Conservation (phyloP, 2,797 vertebrate genomes). For the Gallinago nigripennis region DNA sequence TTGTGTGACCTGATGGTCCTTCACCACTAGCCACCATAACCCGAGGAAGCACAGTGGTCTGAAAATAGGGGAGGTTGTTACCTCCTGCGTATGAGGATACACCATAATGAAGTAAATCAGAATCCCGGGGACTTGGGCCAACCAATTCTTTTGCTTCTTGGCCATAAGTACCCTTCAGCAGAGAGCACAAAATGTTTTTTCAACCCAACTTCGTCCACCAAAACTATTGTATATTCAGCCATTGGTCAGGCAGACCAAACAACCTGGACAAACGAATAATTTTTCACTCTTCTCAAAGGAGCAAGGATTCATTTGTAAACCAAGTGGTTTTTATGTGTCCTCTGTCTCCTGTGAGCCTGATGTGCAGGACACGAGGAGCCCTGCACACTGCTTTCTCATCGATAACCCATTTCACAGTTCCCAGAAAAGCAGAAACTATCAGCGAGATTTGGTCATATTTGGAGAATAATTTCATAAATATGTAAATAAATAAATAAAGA, state of each 20-base stretch:
- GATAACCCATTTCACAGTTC: fast-evolving
- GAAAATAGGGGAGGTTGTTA: neutral
- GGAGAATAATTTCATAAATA: neutral
- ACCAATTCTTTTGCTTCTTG: neutral
- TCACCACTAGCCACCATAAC: neutral
- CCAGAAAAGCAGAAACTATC: neutral
- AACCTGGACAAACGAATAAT: neutral
- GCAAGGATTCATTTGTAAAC: neutral
- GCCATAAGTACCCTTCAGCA: neutral
- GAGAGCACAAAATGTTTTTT: neutral
- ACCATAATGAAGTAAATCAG: neutral
- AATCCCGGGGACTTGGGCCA: fast-evolving
- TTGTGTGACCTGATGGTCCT: fast-evolving
- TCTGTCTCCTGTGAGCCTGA: neutral
- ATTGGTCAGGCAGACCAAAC: neutral
- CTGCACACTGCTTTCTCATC: neutral
- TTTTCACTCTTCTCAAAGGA: neutral
- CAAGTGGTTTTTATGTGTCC: neutral
- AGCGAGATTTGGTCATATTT: neutral
- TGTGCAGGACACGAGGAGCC: neutral
- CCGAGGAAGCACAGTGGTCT: fast-evolving
- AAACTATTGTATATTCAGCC: neutral
- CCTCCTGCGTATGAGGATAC: neutral
- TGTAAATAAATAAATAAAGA: neutral
- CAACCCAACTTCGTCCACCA: neutral